Base-by-base conservation (phyloP, 2,888 invertebrate genomes). In the Timandra comae region DNA sequence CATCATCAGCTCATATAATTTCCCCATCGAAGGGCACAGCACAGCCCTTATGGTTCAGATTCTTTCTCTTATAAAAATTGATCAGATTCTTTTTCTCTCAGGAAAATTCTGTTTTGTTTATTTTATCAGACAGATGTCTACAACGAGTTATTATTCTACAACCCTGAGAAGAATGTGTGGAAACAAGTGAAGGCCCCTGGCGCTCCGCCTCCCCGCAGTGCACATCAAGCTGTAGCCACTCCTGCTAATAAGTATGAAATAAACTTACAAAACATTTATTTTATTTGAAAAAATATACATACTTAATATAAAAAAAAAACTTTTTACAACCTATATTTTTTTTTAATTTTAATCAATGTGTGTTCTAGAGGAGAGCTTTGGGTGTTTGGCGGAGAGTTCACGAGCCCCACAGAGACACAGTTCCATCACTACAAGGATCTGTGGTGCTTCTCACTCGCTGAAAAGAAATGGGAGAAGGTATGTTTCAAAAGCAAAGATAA, bases 401-500 rank as follows among this genome's bases (percentile, higher is more conserved):
- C 95, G 2, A 96, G 95, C 61, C 94, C 94, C 0, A 91, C 93
- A 0, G 96, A 97, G 64, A 91, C 93, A 9, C 97, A 97, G 74
- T 98, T 96, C 72, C 93, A 96, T 63, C 97, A 98, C 67, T 97
- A 96, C 71, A 91, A 91, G 62, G 97, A 98, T 66, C 81, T 98
- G 0, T 98, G 97, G 97, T 90, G 94, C 33, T 94, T 91, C 63
- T 91, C 93, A 46, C 70, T 97, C 0, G 87, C 88, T 19, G 88
- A 89, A 0, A 91, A 91, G 49, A 90, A 89, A 65, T 98, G 97
- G 97, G 93, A 96, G 54, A 96, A 96, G 86, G 87, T 93, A 56
- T 16, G 16, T n/a, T n/a, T n/a, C n/a, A n/a, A n/a, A n/a, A n/a
- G n/a, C n/a, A n/a, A n/a, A n/a, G n/a, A n/a, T n/a, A n/a, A n/a